Evolutionary conservation across 2,888 invertebrate genomes (phyloP).

Genomic region (Petrophora chlorosata): DNA sequence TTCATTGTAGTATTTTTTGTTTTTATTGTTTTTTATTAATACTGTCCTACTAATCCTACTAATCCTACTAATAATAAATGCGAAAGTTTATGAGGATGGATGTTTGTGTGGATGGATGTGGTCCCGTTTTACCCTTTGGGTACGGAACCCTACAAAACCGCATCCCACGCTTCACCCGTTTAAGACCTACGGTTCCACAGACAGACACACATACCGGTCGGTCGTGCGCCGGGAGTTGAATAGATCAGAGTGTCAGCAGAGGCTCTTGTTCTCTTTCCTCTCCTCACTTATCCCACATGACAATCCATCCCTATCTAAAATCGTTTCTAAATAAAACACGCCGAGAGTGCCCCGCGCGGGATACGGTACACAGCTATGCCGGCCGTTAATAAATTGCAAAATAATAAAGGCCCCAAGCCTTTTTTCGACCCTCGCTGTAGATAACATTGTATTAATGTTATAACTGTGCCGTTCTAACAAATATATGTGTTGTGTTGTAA

Average conservation of each 20-base stretch:
- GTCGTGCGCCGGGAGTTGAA: neutral
- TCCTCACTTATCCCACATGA: constrained; percentile 16
- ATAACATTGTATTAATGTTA: constrained; percentile 36
- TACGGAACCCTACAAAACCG: too few species aligned
- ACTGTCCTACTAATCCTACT: too few species aligned
- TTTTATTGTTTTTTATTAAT: too few species aligned
- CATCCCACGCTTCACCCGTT: too few species aligned
- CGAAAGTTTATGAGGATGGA: too few species aligned
- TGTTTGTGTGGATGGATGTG: too few species aligned
- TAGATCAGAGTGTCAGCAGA: constrained; percentile 10
- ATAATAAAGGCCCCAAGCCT: constrained; percentile 68
- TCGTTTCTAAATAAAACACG: constrained; percentile 79
- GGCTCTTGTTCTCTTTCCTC: constrained; percentile 20
- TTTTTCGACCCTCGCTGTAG: constrained; percentile 41
- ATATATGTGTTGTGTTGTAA: constrained; percentile 25
- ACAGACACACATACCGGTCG: too few species aligned
- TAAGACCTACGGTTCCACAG: too few species aligned
- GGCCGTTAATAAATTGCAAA: constrained; percentile 78
- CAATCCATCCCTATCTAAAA: constrained; percentile 76
- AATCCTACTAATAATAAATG: too few species aligned
- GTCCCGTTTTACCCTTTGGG: too few species aligned
- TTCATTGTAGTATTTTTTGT: too few species aligned
- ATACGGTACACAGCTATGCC: constrained; percentile 46
- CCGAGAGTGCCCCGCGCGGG: constrained; percentile 69
- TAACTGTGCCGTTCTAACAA: constrained; percentile 27